phyloP scores from a whole-genome alignment of 92 coral and sea anemone species.

The Heliopora coerulea region DNA sequence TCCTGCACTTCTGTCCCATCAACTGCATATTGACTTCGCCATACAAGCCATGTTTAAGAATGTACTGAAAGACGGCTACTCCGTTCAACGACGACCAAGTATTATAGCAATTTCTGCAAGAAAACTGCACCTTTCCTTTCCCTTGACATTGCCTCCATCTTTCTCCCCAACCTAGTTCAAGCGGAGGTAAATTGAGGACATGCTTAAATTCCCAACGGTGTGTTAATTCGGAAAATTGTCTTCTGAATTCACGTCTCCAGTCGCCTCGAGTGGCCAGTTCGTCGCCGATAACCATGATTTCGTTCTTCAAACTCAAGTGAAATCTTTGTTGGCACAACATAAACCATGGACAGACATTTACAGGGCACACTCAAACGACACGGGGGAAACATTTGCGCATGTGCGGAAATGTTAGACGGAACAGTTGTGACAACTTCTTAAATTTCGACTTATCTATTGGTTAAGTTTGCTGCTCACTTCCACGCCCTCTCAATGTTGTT shows the following conservation, averaged over 20 bases:
- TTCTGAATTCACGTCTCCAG: not conserved
- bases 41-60: not conserved
- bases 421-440: no score
- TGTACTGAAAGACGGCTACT: not conserved
- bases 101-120: not conserved
- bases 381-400: no score
- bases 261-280: not conserved
- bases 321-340: no score
- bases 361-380: no score
- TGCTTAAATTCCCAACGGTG: not conserved
- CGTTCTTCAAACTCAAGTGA: no score
- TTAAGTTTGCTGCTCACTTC: no score
- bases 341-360: no score
- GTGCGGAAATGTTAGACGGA: no score
- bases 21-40: constrained; percentile 12
- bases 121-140: not conserved
- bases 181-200: not conserved
- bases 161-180: not conserved
- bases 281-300: not conserved
- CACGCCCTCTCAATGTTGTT: no score
- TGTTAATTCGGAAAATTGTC: not conserved
- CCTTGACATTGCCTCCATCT: not conserved
- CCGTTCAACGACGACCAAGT: not conserved
- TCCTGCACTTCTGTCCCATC: constrained; percentile 10
- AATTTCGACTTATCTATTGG: no score